A percentile compares a stretch with the other conserved stretches of the same genome.
These are phyloP conservation scores for Platycheirus albimanus DNA, from an alignment of 2,888 invertebrate species.

Conservation along the genomic window DNA sequence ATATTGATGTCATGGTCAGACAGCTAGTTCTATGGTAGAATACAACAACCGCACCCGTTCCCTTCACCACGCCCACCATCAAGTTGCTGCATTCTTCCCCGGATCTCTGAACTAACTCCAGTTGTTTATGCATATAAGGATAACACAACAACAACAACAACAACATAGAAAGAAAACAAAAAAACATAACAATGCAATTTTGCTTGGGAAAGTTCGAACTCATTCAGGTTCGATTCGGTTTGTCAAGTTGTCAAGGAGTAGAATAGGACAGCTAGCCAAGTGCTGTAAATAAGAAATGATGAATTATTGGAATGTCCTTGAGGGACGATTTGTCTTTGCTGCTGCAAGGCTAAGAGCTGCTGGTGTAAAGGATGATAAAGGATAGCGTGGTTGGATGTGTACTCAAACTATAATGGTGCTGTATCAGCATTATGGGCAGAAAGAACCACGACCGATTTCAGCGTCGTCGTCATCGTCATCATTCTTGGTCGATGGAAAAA, in stretches of 20 bases:
- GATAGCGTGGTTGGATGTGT: not conserved
- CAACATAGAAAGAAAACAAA: no score
- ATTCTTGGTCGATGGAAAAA: not conserved
- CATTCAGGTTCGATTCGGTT: conserved; percentile 73
- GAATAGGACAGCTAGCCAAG: conserved; percentile 19
- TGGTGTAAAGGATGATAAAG: not conserved
- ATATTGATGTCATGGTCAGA: conserved; percentile 72
- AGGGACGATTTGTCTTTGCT: conserved; percentile 51
- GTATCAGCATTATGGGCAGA: conserved; percentile 33
- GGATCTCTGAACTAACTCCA: not conserved
- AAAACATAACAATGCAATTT: conserved; percentile 56
- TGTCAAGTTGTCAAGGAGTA: conserved; percentile 66
- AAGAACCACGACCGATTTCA: not conserved
- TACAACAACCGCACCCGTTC: conserved; percentile 12
- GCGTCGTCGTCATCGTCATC: no score
- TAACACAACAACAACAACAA: no score
- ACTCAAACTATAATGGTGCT: conserved; percentile 28
- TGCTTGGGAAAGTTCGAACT: conserved; percentile 65
- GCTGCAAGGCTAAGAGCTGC: not conserved
- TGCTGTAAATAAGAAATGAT: conserved; percentile 64
- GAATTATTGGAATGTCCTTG: conserved; percentile 68
- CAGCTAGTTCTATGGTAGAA: conserved; percentile 49
- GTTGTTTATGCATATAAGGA: conserved; percentile 64
- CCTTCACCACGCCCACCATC: not conserved
- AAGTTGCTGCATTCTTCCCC: not conserved